Conservation (phyloP, 2,797 vertebrate species). For the Thripadectes ignobilis region DNA sequence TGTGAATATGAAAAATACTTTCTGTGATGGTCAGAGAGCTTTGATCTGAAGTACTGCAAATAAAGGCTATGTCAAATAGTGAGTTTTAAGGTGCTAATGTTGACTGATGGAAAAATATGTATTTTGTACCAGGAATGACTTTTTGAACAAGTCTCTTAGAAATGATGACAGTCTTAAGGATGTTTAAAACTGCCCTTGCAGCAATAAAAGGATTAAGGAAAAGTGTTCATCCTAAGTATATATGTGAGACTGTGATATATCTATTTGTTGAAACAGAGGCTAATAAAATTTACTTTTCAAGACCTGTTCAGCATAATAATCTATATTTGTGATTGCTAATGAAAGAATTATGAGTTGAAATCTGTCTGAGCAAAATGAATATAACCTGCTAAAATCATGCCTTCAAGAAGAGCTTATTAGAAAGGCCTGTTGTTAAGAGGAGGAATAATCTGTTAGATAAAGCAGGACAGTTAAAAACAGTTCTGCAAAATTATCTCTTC, state of each 20-base stretch:
- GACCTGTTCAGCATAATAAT: neutral
- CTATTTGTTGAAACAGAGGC: neutral
- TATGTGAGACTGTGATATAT: neutral
- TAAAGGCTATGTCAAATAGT: neutral
- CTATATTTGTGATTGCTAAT: neutral
- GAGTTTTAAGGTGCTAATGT: neutral
- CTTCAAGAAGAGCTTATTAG: neutral
- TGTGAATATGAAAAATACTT: neutral
- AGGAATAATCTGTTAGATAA: neutral
- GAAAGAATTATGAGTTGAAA: neutral
- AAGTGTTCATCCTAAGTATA: neutral
- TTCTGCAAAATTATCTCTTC: neutral
- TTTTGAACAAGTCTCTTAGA: neutral
- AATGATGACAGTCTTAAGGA: neutral
- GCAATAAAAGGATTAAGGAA: neutral
- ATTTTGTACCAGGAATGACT: neutral
- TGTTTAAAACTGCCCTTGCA: neutral
- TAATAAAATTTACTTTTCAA: neutral
- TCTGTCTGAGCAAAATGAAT: neutral
- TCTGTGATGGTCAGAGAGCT: neutral
- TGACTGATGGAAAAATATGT: neutral
- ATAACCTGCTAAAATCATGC: neutral
- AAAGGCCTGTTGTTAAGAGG: neutral
- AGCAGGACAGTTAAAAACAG: neutral
- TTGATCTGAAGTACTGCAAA: neutral